Evolutionary conservation across 2,797 vertebrate species (phyloP), one percentile per base, ranked within the genome.

Genomic region (Platalea minor): DNA sequence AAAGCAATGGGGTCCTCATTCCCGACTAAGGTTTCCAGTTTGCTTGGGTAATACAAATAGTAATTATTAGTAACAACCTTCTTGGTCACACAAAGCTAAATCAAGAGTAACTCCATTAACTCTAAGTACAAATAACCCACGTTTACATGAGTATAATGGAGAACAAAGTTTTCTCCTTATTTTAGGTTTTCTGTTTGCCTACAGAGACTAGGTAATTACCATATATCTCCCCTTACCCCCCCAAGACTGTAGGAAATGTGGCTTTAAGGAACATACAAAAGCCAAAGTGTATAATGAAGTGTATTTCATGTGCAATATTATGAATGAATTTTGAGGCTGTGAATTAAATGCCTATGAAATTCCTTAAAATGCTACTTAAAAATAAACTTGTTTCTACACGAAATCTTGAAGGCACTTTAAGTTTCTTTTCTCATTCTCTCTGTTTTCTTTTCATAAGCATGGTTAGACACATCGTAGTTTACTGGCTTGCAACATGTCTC

Each of bases 311-410:
- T 50, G 10, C 37, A 72, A 31, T 46, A 43, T 68, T 69, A 65
- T 77, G 41, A 89, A 85, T 53, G 4, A 79, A 87, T n/a, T 79
- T 69, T 84, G 51, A 93, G 45, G 17, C 45, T 85, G 26, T 80
- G 33, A 85, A 80, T 41, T n/a, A 92, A 79, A 89, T 70, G n/a
- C 20, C 29, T 78, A 24, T 20, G 65, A 91, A 92, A 90, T 83
- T 84, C 63, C 67, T 89, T 74, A 70, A 91, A 96, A 91, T 23
- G 5, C 8, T 64, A 15, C 91, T 93, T 65, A 68, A 95, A 92
- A 81, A 75, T 75, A 39, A 70, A 50, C 70, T 43, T 79, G 37
- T 87, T 95, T 72, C 48, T 75, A 74, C 53, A 65, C 8, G 33
- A 80, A 91, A 68, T 78, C 75, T 60, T 83, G 68, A 85, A 64